Conservation (phyloP, 2,797 vertebrate genomes). For the Brachyalestes nurse region DNA sequence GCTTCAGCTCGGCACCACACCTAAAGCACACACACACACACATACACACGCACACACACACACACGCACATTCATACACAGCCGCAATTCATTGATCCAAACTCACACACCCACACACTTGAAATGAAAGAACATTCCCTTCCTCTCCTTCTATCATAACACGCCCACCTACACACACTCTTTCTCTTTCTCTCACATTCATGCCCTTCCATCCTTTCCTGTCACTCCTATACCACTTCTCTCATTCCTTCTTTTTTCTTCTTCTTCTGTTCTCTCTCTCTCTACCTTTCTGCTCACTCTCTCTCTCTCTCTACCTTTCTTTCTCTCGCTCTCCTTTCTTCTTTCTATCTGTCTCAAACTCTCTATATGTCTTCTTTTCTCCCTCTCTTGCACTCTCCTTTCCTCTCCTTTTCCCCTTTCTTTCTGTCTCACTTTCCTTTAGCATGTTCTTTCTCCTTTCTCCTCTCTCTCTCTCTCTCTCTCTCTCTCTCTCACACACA, state of each 20-base stretch:
- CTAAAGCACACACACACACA: constrained; percentile 13
- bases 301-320: constrained; percentile 39
- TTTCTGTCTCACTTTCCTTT: background rate
- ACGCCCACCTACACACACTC: constrained; percentile 49
- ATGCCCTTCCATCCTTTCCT: constrained; percentile 44
- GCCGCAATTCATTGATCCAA: constrained; percentile 48
- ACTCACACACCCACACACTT: constrained; percentile 39
- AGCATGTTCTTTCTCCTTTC: constrained; percentile 15
- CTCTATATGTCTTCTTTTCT: background rate
- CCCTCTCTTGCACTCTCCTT: background rate
- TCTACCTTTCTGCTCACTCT: background rate
- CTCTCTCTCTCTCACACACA: constrained; percentile 17
- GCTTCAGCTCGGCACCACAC: background rate
- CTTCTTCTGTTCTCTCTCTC: background rate
- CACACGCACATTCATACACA: constrained; percentile 42
- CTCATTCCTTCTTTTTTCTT: background rate
- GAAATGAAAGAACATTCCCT: constrained; percentile 54
- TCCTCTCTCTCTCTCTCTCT: constrained; percentile 47
- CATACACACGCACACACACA: constrained; percentile 23
- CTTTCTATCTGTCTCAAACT: constrained; percentile 4
- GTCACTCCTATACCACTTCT: constrained; percentile 29
- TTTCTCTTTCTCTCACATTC: constrained; percentile 41
- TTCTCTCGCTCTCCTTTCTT: constrained; percentile 1
- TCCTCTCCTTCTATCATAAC: constrained; percentile 48
- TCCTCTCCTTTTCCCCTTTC: background rate